A percentile compares a stretch with the other conserved stretches of the same genome.
Conservation (phyloP, 2,113 vertebrate species). For the Aptenodytes patagonicus region DNA sequence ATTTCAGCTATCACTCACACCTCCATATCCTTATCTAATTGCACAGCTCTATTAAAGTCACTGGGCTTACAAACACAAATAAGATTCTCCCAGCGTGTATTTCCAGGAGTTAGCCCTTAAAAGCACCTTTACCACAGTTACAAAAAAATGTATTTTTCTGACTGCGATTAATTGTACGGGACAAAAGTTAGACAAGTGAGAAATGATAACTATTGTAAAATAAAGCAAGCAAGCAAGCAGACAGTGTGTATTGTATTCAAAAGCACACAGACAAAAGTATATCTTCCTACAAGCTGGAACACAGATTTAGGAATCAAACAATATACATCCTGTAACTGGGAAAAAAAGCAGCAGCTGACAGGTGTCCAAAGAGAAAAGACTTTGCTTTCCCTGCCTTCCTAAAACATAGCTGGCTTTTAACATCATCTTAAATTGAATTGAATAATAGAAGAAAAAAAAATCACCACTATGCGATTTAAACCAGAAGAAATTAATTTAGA, state of each 20-base stretch:
- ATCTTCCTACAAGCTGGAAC: background rate
- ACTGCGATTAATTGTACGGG: background rate
- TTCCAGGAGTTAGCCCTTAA: background rate
- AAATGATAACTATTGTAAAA: background rate
- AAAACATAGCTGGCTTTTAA: background rate
- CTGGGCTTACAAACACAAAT: background rate
- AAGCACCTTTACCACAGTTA: background rate
- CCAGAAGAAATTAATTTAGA: background rate
- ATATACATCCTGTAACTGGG: background rate
- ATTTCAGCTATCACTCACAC: background rate
- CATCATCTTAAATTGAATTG: background rate
- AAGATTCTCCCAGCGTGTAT: background rate
- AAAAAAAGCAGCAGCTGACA: background rate
- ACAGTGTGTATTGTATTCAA: background rate
- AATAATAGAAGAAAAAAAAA: background rate
- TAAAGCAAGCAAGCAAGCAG: background rate
- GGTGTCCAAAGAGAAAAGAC: background rate
- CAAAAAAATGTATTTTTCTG: background rate
- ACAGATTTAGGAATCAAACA: background rate
- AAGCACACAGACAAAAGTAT: background rate
- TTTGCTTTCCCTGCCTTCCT: background rate
- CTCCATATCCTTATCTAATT: background rate
- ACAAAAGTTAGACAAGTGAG: background rate
- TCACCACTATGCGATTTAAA: background rate
- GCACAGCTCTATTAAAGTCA: background rate